Percentiles rank a stretch among this genome's conserved stretches.
phyloP scores from a whole-genome alignment of 2,888 invertebrate genomes.

The Sipha maydis region DNA sequence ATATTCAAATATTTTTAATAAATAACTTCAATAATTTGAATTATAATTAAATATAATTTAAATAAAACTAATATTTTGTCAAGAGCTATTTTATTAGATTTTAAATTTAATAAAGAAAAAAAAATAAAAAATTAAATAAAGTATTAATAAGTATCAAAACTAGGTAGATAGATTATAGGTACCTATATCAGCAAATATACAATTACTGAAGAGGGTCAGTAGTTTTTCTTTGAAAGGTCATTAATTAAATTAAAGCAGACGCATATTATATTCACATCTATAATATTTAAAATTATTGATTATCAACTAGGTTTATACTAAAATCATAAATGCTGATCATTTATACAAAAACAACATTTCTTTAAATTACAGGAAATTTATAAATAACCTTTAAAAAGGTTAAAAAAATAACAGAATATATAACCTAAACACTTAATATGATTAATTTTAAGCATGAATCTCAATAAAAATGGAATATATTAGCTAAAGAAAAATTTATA shows the following conservation, averaged over 20 bases:
- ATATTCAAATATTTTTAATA: too few relatives aligned
- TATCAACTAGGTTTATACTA: not conserved
- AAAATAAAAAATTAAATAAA: not conserved
- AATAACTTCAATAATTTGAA: too few relatives aligned
- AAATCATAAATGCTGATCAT: not conserved
- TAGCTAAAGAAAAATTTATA: too few relatives aligned
- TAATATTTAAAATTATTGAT: not conserved
- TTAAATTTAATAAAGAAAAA: not conserved
- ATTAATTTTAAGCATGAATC: too few relatives aligned
- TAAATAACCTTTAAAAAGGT: constrained; percentile 6
- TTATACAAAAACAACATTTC: not conserved
- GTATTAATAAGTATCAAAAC: not conserved
- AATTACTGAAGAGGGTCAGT: constrained; percentile 5
- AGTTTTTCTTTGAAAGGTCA: constrained; percentile 7
- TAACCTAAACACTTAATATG: not conserved
- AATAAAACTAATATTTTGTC: not conserved
- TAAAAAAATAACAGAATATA: not conserved
- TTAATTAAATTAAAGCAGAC: not conserved
- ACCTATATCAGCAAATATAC: constrained; percentile 12
- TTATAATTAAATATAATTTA: not conserved
- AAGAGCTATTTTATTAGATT: not conserved
- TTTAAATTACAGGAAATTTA: constrained; percentile 2
- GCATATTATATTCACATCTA: not conserved
- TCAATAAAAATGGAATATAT: too few relatives aligned
- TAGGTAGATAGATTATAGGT: too few relatives aligned